Base-by-base conservation (phyloP, 2,888 invertebrate species). In the Sinohyriopsis cumingii region DNA sequence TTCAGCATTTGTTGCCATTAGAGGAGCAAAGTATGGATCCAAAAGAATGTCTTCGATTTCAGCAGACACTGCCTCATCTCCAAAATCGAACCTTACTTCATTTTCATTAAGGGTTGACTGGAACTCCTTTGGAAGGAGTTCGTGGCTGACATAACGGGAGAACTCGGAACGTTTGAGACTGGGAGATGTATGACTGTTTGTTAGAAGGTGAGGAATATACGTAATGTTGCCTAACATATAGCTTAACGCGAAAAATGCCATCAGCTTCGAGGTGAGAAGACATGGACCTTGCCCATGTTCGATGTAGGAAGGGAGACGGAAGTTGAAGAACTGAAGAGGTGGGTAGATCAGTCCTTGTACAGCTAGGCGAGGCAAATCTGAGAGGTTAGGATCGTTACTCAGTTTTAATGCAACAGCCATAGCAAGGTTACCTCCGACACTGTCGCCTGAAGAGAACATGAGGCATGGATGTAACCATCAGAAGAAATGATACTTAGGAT, bases 301-400 rank as follows among this genome's bases (percentile, higher is more conserved):
- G 15, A 72, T 28, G 72, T 86, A 81, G 7, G 79, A 77, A 5
- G 85, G 84, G 22, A 84, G 76, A 66, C 82, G 80, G 70, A 90
- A 87, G 71, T 87, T 86, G 72, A 89, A 82, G 20, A 84, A 77
- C 63, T 82, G 82, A 1, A 82, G 68, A 5, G 70, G 75, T 2
- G 80, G 82, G 59, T 80, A 79, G 56, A 79, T 75, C 6, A 82
- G 57, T 0, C 76, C 68, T 64, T 77, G 78, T n/a, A 79, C 68
- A 57, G 71, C 75, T 22, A 79, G 25, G 22, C 45, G 66, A 20
- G 72, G 80, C 12, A 76, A 59, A n/a, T 63, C 56, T 7, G 63
- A 60, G 61, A 45, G 45, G 12, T 45, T 45, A 45, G 45, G 45
- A 15, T 45, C 45, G 4, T 61, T 20, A 20, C 59, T 9, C 57